Conservation (phyloP, 2,888 invertebrate genomes). For the Camponotus fellah region DNA sequence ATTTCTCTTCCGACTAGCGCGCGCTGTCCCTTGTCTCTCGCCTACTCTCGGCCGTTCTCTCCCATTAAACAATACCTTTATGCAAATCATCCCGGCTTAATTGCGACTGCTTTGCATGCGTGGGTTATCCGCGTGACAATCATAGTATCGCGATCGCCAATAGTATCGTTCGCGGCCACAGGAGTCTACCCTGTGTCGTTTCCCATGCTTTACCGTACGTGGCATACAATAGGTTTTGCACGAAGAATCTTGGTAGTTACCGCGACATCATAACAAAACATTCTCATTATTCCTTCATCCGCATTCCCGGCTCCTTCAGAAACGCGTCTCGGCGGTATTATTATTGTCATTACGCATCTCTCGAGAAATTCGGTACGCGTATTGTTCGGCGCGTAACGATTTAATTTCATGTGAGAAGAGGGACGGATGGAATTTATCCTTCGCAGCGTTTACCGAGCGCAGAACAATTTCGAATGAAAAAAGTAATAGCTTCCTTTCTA, state of each 20-base stretch:
- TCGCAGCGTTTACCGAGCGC: slow-evolving; percentile 20
- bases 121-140: slow-evolving; percentile 75
- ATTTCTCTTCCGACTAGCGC: slow-evolving; percentile 54
- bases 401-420: slow-evolving; percentile 37
- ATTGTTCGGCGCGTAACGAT: slow-evolving; percentile 44
- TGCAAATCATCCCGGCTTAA: slow-evolving; percentile 76
- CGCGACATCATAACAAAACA: slow-evolving; percentile 8
- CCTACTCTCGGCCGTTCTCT: slow-evolving; percentile 59
- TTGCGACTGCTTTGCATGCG: slow-evolving; percentile 77
- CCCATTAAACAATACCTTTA: slow-evolving; percentile 75
- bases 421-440: slow-evolving; percentile 27
- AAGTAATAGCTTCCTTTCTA: slow-evolving; percentile 50
- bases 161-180: slow-evolving; percentile 61
- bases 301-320: slow-evolving; percentile 42
- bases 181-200: slow-evolving; percentile 58
- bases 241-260: slow-evolving; percentile 15
- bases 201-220: slow-evolving; percentile 51
- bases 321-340: slow-evolving; percentile 21
- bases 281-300: slow-evolving; percentile 47
- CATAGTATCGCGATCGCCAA: slow-evolving; percentile 67
- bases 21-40: slow-evolving; percentile 47
- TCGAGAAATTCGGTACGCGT: slow-evolving; percentile 38
- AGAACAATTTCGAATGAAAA: slow-evolving; percentile 32
- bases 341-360: slow-evolving; percentile 49
- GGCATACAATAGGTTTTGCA: slow-evolving; percentile 27